phyloP scores from a whole-genome alignment of 2,888 invertebrate species.

The Spodoptera exigua region DNA sequence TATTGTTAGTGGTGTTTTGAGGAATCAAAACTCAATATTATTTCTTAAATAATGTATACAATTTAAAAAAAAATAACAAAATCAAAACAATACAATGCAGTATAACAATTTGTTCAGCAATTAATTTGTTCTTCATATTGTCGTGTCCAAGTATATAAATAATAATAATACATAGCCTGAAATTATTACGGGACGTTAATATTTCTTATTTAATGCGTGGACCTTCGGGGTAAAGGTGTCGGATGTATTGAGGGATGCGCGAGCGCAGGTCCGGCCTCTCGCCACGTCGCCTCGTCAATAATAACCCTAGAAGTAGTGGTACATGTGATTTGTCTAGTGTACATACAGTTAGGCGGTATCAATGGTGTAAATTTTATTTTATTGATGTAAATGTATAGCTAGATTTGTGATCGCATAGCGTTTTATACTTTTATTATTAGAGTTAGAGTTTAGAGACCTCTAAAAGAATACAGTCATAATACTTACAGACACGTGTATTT shows the following conservation, averaged over 20 bases:
- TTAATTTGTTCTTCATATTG: too few relatives aligned
- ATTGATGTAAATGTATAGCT: slow-evolving; percentile 79
- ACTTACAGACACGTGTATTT: slow-evolving; percentile 52
- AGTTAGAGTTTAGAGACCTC: slow-evolving; percentile 64
- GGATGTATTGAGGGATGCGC: slow-evolving; percentile 37
- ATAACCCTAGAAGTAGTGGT: slow-evolving; percentile 70
- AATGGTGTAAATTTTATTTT: slow-evolving; percentile 86
- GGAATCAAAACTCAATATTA: too few relatives aligned
- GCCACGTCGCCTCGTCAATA: slow-evolving; percentile 41
- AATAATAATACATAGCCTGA: slow-evolving; percentile 65
- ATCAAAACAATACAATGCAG: too few relatives aligned
- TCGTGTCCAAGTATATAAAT: too few relatives aligned
- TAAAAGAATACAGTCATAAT: slow-evolving; percentile 59
- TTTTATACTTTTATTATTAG: slow-evolving; percentile 80
- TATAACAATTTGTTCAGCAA: too few relatives aligned
- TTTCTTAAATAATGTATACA: too few relatives aligned
- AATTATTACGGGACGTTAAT: slow-evolving; percentile 58
- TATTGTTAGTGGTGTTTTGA: too few relatives aligned
- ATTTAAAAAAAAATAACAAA: too few relatives aligned
- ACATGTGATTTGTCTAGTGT: slow-evolving; percentile 87
- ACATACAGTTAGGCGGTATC: slow-evolving; percentile 83
- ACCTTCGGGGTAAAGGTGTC: slow-evolving; percentile 59
- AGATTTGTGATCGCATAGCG: slow-evolving; percentile 87
- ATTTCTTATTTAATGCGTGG: slow-evolving; percentile 58
- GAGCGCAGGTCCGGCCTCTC: slow-evolving; percentile 36